Base-by-base conservation (phyloP, 2,113 vertebrate genomes). In the Hippolais icterina region DNA sequence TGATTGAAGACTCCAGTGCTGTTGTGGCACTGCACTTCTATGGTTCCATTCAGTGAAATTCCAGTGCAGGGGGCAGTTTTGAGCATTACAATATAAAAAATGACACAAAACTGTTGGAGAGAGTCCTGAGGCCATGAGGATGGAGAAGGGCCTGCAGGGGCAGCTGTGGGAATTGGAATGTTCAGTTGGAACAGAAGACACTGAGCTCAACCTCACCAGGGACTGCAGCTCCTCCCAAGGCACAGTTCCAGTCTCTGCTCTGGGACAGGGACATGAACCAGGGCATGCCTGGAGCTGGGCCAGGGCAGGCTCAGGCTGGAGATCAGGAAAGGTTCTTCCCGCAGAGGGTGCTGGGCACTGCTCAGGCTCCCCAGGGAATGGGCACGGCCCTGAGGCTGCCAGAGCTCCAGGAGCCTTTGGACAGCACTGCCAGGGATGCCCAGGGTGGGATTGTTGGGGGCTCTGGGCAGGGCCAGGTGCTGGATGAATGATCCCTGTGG, bases 61-160 rank as follows among this genome's bases (percentile, higher is more conserved):
- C 27, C 44, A 52, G 27, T 44, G 37, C 63, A 15, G 11, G 22
- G 52, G 37, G 14, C 17, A 59, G 37, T 31, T 76, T 44, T 11
- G 31, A 24, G 31, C 2, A 5, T 42, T 5, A 25, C 20, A 49
- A 35, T 12, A 25, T 31, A 12, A n/a, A 61, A 68, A 76, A 59
- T 42, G 11, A 12, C 16, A 66, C 0, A 0, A 23, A 76, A n/a
- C 4, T 3, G 0, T 7, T 42, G 52, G 44, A 42, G 21, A 42
- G 4, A 31, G 12, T 4, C 6, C 35, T 59, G 16, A 75, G 10
- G 20, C 20, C 35, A 50, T 0, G 0, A 42, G 25, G 35, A 35
- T 65, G 50, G 2, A 19, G 31, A 59, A 57, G 12, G 24, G 12
- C 4, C 29, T 50, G 35, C 23, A 50, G 35, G 35, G 23, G 29